Percentiles rank a stretch among this genome's conserved stretches.
phyloP scores from a whole-genome alignment of 2,797 vertebrate genomes.

The Dipus sagitta region DNA sequence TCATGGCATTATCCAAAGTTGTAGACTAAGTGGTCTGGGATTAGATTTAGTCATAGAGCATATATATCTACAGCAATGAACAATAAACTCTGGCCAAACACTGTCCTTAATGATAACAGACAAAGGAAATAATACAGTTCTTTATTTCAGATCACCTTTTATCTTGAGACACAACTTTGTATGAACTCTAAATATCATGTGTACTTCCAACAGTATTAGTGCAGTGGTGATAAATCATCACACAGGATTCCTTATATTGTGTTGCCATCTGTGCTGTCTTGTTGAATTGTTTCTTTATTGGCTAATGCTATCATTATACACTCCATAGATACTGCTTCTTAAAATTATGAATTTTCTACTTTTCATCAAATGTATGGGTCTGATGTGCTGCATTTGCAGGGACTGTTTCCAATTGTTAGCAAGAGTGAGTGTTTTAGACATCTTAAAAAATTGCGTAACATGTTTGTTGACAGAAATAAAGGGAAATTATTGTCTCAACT shows the following conservation, averaged over 20 bases:
- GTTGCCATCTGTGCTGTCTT: background rate
- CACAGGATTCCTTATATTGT: conserved; percentile 12
- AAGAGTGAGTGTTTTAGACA: conserved; percentile 1
- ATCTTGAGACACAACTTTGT: background rate
- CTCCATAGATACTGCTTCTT: conserved; percentile 22
- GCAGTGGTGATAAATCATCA: background rate
- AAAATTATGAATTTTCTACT: conserved; percentile 18
- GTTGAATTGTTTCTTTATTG: conserved; percentile 17
- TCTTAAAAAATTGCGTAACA: conserved; percentile 27
- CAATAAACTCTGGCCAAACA: conserved; percentile 50
- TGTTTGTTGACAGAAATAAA: conserved; percentile 45
- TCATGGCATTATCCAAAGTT: background rate
- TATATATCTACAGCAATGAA: background rate
- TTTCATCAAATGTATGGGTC: conserved; percentile 5
- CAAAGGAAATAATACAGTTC: background rate
- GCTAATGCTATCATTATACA: background rate
- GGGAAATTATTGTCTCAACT: background rate
- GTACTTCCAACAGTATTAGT: background rate
- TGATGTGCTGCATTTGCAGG: conserved; percentile 7
- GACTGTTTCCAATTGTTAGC: background rate
- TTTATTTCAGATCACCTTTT: conserved; percentile 27
- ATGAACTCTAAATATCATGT: conserved; percentile 23
- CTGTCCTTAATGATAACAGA: conserved; percentile 11
- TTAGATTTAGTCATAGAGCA: conserved; percentile 42
- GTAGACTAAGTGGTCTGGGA: background rate